These are phyloP conservation scores for Orthosia cruda DNA, from an alignment of 2,888 invertebrate genomes.

Conservation along the genomic window DNA sequence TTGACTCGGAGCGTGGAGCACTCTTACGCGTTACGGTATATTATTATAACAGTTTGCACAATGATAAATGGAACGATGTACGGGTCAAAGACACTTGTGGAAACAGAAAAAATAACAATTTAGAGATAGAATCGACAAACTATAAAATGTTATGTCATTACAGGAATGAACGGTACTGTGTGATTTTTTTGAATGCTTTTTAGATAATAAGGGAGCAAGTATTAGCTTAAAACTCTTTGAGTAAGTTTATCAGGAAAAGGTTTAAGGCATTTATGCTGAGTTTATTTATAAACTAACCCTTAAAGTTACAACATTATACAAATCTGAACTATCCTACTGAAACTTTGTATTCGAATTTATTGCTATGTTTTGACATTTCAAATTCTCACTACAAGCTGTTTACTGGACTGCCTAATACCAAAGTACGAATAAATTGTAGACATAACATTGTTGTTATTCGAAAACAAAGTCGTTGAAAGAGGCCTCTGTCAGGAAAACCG, in stretches of 20 bases:
- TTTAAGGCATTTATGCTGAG: background rate
- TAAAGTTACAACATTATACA: background rate
- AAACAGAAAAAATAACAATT: slow-evolving; percentile 74
- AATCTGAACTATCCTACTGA: background rate
- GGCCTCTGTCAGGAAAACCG: slow-evolving; percentile 29
- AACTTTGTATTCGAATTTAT: background rate
- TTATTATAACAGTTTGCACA: slow-evolving; percentile 82
- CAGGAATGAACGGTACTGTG: slow-evolving; percentile 64
- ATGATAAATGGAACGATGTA: slow-evolving; percentile 84
- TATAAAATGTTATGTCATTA: slow-evolving; percentile 80
- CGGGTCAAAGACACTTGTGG: slow-evolving; percentile 86
- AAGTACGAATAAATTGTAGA: slow-evolving; percentile 42
- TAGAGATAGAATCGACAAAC: slow-evolving; percentile 70
- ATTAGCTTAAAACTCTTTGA: background rate
- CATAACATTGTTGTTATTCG: slow-evolving; percentile 46
- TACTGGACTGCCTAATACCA: slow-evolving; percentile 4
- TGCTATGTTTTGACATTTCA: slow-evolving; percentile 19
- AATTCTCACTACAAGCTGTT: slow-evolving; percentile 15
- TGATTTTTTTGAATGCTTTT: slow-evolving; percentile 43
- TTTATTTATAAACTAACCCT: too few species aligned
- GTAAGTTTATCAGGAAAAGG: background rate
- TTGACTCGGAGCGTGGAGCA: slow-evolving; percentile 77
- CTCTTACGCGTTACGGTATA: slow-evolving; percentile 88
- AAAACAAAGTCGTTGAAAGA: slow-evolving; percentile 26
- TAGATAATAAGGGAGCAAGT: background rate